phyloP scores from a whole-genome alignment of 2,797 vertebrate species.

The Psittacula derbiana region DNA sequence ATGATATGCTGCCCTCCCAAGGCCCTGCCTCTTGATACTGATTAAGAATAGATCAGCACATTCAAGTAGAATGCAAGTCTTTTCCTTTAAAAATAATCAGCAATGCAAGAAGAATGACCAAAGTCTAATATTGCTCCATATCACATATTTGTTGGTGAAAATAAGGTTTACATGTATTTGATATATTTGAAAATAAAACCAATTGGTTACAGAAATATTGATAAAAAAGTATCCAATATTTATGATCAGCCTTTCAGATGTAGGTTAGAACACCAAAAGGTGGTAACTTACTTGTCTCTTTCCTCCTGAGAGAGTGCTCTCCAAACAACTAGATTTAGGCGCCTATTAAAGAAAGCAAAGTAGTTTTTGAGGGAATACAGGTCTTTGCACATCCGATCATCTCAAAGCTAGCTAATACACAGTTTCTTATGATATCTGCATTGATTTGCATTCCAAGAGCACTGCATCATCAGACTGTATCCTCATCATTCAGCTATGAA shows the following conservation, averaged over 20 bases:
- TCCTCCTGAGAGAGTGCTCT: conserved; percentile 76
- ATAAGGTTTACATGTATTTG: not conserved
- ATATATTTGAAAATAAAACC: not conserved
- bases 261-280: not conserved
- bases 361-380: not conserved
- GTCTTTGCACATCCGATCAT: not conserved
- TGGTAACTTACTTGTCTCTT: conserved; percentile 77
- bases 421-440: not conserved
- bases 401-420: conserved; percentile 12
- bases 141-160: not conserved
- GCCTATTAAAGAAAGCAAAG: conserved; percentile 69
- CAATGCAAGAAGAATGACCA: not conserved
- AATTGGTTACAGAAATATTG: not conserved
- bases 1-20: not conserved
- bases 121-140: not conserved
- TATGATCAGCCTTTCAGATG: not conserved
- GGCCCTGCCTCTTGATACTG: not conserved
- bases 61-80: not conserved
- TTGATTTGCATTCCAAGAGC: conserved; percentile 44
- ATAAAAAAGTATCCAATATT: not conserved
- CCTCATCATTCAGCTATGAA: conserved; percentile 41
- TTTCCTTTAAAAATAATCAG: not conserved
- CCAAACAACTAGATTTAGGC: conserved; percentile 77
- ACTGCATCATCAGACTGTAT: not conserved
- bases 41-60: not conserved